Evolutionary conservation across 2,113 vertebrate species (phyloP).

Genomic region (Peromyscus maniculatus): DNA sequence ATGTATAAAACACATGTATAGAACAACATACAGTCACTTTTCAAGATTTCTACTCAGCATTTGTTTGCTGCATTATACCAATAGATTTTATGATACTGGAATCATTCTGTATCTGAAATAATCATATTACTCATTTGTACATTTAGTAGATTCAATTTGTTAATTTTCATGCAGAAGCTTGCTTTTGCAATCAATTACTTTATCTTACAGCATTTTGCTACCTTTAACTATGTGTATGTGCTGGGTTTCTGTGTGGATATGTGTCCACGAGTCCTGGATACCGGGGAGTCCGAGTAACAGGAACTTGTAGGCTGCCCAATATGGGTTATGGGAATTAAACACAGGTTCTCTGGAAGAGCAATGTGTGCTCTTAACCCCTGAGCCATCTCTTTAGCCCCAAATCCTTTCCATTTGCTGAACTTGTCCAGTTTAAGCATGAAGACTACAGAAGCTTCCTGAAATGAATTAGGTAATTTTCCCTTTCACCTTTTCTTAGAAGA

Average conservation of each 20-base stretch:
- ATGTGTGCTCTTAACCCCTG: neutral
- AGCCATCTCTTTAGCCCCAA: neutral
- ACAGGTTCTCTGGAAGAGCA: neutral
- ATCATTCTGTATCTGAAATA: neutral
- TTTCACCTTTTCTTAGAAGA: neutral
- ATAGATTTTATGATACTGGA: neutral
- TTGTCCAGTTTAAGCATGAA: neutral
- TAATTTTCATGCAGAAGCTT: neutral
- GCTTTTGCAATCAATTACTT: neutral
- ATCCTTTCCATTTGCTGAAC: conserved; percentile 14
- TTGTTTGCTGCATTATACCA: neutral
- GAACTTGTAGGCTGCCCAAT: neutral
- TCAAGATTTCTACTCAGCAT: neutral
- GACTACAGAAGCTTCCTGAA: neutral
- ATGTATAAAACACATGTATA: neutral
- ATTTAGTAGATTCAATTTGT: neutral
- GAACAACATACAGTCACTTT: neutral
- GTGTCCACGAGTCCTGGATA: neutral
- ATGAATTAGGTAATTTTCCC: neutral
- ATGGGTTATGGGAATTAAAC: neutral
- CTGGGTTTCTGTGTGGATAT: neutral
- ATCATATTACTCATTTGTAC: neutral
- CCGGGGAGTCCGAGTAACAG: neutral
- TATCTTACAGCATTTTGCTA: neutral
- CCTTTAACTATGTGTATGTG: neutral